phyloP scores from a whole-genome alignment of 2,888 invertebrate genomes.

The Archips xylosteana region DNA sequence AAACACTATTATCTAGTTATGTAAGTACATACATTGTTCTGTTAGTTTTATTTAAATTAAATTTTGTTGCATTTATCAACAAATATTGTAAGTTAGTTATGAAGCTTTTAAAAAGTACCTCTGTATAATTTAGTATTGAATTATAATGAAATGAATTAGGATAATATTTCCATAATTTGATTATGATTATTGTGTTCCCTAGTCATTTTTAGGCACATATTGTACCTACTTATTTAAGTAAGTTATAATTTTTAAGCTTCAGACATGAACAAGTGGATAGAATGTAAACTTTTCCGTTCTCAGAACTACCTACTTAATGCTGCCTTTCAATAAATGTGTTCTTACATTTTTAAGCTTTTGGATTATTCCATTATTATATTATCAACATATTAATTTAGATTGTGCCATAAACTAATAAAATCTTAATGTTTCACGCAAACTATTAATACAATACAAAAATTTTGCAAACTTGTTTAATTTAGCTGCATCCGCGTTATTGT shows the following conservation, averaged over 20 bases:
- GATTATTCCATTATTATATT: slow-evolving; percentile 40
- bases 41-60: slow-evolving; percentile 52
- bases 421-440: not conserved
- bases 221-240: slow-evolving; percentile 19
- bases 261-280: not conserved
- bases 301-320: slow-evolving; percentile 30
- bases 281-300: slow-evolving; percentile 28
- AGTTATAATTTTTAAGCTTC: slow-evolving; percentile 9
- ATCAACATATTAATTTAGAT: slow-evolving; percentile 47
- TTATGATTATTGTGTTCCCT: slow-evolving; percentile 40
- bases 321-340: slow-evolving; percentile 48
- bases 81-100: slow-evolving; percentile 43
- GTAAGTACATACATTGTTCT: slow-evolving; percentile 40
- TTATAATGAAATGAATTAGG: slow-evolving; percentile 45
- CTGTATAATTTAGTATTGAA: slow-evolving; percentile 42
- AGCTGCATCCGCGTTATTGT: not conserved
- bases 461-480: slow-evolving; percentile 1
- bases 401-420: slow-evolving; percentile 52
- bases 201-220: slow-evolving; percentile 41
- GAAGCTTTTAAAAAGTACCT: slow-evolving; percentile 43
- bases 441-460: not conserved
- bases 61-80: slow-evolving; percentile 69
- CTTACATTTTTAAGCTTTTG: slow-evolving; percentile 43
- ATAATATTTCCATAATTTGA: slow-evolving; percentile 50
- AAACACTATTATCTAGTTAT: slow-evolving; percentile 54